Evolutionary conservation across 2,888 invertebrate species (phyloP).

Genomic region (Drosophila incognita): DNA sequence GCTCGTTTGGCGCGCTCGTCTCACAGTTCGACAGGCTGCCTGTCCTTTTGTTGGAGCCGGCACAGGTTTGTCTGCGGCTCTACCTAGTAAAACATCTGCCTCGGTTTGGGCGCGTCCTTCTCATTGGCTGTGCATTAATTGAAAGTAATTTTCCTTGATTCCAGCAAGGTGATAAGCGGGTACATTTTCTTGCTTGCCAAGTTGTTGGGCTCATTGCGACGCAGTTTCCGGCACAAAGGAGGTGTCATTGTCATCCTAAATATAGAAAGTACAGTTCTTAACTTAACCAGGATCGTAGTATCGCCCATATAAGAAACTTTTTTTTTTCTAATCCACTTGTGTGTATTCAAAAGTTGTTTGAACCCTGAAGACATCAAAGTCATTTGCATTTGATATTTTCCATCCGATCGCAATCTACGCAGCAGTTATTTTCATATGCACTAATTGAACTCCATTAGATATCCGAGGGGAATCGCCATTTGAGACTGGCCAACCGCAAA

Average conservation of each 20-base stretch:
- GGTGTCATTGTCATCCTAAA: constrained; percentile 12
- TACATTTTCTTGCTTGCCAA: constrained; percentile 33
- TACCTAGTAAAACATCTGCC: constrained; percentile 67
- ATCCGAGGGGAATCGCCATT: constrained; percentile 29
- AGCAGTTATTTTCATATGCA: background rate
- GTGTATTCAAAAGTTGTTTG: constrained; percentile 21
- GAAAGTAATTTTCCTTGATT: constrained; percentile 70
- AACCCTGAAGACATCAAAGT: constrained; percentile 6
- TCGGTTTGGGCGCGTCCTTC: constrained; percentile 52
- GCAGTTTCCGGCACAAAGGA: constrained; percentile 53
- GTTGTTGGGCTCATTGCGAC: constrained; percentile 39
- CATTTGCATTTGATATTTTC: constrained; percentile 8
- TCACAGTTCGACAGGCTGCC: constrained; percentile 41
- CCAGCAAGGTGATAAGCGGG: constrained; percentile 58
- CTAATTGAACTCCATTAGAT: constrained; percentile 27
- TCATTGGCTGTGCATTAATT: constrained; percentile 64
- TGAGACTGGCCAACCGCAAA: constrained; percentile 56
- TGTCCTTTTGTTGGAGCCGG: constrained; percentile 51
- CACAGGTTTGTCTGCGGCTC: constrained; percentile 61
- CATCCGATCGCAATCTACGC: constrained; percentile 20
- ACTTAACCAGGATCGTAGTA: background rate
- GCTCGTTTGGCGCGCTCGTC: constrained; percentile 60
- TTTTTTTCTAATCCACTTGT: background rate
- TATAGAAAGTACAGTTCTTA: constrained; percentile 39
- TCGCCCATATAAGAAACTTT: background rate